phyloP scores from a whole-genome alignment of 2,113 vertebrate genomes.

The Ceyx margarethae region DNA sequence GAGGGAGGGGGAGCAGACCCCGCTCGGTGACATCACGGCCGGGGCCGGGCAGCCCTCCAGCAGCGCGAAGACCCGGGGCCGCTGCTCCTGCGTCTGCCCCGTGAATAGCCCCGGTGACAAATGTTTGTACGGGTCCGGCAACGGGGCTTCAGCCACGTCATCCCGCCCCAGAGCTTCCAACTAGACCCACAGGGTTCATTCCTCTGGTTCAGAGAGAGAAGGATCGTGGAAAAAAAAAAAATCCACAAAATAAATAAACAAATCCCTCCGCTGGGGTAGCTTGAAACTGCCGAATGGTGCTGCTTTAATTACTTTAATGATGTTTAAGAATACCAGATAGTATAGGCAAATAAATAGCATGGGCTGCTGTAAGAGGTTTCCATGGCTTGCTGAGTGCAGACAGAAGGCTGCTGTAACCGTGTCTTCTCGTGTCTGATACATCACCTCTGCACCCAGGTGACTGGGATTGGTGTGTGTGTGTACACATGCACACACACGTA shows the following conservation, averaged over 20 bases:
- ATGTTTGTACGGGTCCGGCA: background rate
- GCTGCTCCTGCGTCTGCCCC: background rate
- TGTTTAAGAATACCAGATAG: slow-evolving; percentile 49
- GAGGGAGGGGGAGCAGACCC: background rate
- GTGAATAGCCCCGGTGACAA: background rate
- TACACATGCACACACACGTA: too few relatives aligned
- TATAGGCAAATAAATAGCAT: slow-evolving; percentile 29
- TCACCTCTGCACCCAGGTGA: background rate
- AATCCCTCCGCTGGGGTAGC: background rate
- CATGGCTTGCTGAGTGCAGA: background rate
- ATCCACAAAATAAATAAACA: background rate
- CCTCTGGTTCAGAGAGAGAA: background rate
- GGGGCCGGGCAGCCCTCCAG: background rate
- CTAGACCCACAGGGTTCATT: background rate
- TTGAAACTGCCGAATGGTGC: slow-evolving; percentile 45
- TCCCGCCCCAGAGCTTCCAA: background rate
- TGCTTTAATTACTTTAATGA: slow-evolving; percentile 53
- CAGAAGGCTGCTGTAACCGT: background rate
- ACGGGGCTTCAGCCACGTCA: background rate
- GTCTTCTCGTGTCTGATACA: background rate
- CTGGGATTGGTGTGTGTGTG: background rate
- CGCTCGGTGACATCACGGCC: slow-evolving; percentile 22
- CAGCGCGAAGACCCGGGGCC: background rate
- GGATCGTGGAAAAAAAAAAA: background rate
- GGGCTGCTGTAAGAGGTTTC: background rate